phyloP scores from a whole-genome alignment of 1,140 invertebrate species.

The Oppia nitens region DNA sequence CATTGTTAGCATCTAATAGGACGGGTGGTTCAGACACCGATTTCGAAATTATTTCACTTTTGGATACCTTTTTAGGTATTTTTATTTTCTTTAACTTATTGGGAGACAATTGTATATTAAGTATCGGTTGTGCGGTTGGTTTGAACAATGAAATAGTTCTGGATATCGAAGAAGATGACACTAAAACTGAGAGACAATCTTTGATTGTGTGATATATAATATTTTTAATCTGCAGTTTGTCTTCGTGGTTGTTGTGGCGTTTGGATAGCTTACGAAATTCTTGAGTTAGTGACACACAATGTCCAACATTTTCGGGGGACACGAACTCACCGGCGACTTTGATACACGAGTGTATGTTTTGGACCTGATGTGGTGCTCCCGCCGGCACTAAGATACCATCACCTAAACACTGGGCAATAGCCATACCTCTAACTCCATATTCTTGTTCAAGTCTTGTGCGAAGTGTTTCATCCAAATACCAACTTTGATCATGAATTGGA shows the following conservation, averaged over 20 bases:
- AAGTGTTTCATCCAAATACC: slow-evolving; percentile 74
- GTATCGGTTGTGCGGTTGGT: too few species aligned
- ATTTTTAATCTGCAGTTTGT: slow-evolving; percentile 89
- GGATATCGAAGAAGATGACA: too few species aligned
- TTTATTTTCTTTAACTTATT: too few species aligned
- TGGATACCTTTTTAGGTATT: too few species aligned
- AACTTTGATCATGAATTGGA: slow-evolving; percentile 93
- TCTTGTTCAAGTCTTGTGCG: slow-evolving; percentile 74
- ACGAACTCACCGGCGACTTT: slow-evolving; percentile 98
- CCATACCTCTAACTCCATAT: slow-evolving; percentile 84
- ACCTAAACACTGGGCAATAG: slow-evolving; percentile 84
- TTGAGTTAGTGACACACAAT: slow-evolving; percentile 88
- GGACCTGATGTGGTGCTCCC: slow-evolving; percentile 91
- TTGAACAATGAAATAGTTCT: too few species aligned
- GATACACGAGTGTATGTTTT: slow-evolving; percentile 91
- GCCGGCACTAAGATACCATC: slow-evolving; percentile 96
- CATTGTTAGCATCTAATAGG: too few species aligned
- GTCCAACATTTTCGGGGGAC: slow-evolving; percentile 86
- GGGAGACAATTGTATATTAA: too few species aligned
- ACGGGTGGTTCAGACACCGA: too few species aligned
- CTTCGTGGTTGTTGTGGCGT: slow-evolving; percentile 92
- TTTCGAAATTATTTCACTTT: too few species aligned
- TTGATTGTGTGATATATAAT: slow-evolving; percentile 96
- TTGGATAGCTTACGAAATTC: slow-evolving; percentile 85
- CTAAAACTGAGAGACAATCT: slow-evolving; percentile 66